phyloP scores from a whole-genome alignment of 2,888 invertebrate species.

The Oithona nana region DNA sequence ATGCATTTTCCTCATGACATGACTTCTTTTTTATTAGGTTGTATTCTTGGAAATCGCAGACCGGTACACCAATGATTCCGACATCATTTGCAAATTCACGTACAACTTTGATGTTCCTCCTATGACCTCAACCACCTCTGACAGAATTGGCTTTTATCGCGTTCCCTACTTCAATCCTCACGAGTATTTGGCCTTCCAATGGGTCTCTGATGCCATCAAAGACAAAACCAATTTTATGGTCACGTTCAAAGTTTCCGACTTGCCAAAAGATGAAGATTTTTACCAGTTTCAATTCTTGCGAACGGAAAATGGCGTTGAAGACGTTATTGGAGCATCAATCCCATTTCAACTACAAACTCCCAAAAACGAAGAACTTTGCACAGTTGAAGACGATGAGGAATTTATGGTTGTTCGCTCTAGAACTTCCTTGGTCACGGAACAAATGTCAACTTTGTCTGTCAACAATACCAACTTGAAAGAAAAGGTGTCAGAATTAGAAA shows the following conservation, averaged over 20 bases:
- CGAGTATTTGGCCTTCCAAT: not conserved
- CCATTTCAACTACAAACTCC: not conserved
- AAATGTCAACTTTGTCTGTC: not conserved
- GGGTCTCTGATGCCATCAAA: not conserved
- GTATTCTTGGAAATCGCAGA: not conserved
- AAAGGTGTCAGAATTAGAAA: not conserved
- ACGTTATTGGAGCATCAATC: not conserved
- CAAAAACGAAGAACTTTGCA: not conserved
- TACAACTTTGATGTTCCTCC: not conserved
- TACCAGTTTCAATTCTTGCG: not conserved
- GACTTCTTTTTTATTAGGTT: not conserved
- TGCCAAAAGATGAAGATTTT: not conserved
- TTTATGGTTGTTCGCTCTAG: not conserved
- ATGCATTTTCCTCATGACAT: not conserved
- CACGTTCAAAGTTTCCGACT: not conserved
- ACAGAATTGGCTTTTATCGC: not conserved
- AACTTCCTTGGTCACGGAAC: not conserved
- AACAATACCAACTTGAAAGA: not conserved
- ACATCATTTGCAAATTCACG: not conserved
- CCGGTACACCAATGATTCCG: not conserved
- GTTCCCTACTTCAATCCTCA: not conserved
- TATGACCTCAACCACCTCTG: not conserved
- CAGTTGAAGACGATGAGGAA: not conserved
- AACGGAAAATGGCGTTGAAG: not conserved
- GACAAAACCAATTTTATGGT: not conserved